These are phyloP conservation scores for Heliconius himera DNA, from an alignment of 1,140 invertebrate genomes.

Conservation along the genomic window DNA sequence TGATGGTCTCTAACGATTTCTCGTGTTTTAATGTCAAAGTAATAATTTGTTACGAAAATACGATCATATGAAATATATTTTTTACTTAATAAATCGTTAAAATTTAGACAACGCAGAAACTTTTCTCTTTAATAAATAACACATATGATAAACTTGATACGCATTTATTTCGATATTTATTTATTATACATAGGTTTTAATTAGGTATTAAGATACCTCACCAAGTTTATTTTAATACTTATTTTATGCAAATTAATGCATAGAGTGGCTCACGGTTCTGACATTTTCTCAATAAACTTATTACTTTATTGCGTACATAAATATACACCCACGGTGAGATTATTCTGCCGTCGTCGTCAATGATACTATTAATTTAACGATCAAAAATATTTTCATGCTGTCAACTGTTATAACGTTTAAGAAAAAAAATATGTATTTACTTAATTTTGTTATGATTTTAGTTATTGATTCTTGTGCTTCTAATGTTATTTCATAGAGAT, in stretches of 20 bases:
- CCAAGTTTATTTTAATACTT: neutral
- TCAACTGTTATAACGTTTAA: neutral
- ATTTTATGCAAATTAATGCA: constrained; percentile 32
- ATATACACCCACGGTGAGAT: constrained; percentile 26
- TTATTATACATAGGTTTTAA: neutral
- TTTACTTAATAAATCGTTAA: no score
- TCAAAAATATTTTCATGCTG: constrained; percentile 16
- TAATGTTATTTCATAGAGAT: no score
- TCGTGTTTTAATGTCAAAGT: no score
- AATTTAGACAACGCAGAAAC: no score
- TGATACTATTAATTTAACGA: constrained; percentile 18
- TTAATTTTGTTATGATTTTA: neutral
- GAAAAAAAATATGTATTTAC: neutral
- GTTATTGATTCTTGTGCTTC: neutral
- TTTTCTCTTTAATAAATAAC: no score
- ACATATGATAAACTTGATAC: no score
- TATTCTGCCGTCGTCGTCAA: constrained; percentile 16
- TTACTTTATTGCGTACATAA: constrained; percentile 30
- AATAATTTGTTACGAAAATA: no score
- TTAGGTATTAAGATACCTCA: neutral
- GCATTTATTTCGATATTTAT: no score
- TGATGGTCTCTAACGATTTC: no score
- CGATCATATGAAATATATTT: no score
- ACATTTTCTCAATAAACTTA: constrained; percentile 27
- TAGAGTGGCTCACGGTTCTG: neutral